Percentiles rank a stretch among this genome's conserved stretches.
Conservation (phyloP, 53 echinoderm and acorn worm genomes). For the Holothuria scabra region DNA sequence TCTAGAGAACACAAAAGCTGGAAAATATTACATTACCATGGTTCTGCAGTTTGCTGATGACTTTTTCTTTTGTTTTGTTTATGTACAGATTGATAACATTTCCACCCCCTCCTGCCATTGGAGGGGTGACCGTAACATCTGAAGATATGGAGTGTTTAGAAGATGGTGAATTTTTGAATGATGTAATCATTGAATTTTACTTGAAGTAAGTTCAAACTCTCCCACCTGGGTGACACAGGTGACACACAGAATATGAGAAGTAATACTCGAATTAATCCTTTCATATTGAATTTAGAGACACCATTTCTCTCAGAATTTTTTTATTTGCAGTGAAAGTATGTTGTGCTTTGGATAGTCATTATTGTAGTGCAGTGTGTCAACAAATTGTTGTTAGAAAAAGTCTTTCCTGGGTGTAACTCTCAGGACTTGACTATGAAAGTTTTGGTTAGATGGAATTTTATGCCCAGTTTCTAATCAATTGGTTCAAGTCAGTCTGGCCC, state of each 20-base stretch:
- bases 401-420: no score
- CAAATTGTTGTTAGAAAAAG: no score
- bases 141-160: constrained; percentile 80
- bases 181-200: constrained; percentile 98
- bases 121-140: constrained; percentile 72
- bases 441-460: no score
- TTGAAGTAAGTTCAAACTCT: constrained; percentile 72
- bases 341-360: no score
- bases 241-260: background rate
- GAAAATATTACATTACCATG: no score
- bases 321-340: background rate
- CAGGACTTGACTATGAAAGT: no score
- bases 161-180: constrained; percentile 95
- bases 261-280: background rate
- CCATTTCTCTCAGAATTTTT: no score
- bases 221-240: background rate
- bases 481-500: no score
- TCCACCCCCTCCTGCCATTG: constrained; percentile 79
- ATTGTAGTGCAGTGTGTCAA: no score
- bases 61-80: background rate
- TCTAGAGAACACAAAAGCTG: background rate
- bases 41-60: no score
- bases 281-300: background rate
- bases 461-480: no score
- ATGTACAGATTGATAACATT: constrained; percentile 67